A percentile compares a stretch with the other conserved stretches of the same genome.
Evolutionary conservation across 2,888 invertebrate genomes (phyloP).

Genomic region (Leptopilina myrica): DNA sequence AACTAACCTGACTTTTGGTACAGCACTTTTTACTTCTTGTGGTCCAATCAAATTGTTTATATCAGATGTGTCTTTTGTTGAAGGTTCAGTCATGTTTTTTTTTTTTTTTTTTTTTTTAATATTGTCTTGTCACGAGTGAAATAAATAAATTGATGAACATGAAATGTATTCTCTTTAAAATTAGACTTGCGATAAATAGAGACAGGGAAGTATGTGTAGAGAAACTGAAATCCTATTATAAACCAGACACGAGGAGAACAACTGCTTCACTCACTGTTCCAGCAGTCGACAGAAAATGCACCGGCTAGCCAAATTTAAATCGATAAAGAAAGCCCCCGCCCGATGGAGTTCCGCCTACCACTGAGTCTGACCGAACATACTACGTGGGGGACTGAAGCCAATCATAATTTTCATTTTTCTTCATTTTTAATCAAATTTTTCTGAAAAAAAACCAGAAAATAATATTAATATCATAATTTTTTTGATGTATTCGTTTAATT

Average conservation of each 20-base stretch:
- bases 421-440: not conserved
- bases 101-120: too few species aligned
- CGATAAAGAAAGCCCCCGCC: slow-evolving; percentile 74
- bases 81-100: slow-evolving; percentile 12
- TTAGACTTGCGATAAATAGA: not conserved
- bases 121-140: not conserved
- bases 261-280: slow-evolving; percentile 55
- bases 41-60: slow-evolving; percentile 56
- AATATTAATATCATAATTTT: too few species aligned
- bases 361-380: slow-evolving; percentile 6
- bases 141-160: slow-evolving; percentile 8
- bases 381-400: slow-evolving; percentile 22
- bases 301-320: slow-evolving; percentile 75
- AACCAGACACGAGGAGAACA: not conserved
- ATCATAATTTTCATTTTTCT: not conserved
- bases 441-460: not conserved
- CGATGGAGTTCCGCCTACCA: slow-evolving; percentile 59
- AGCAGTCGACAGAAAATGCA: slow-evolving; percentile 64
- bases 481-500: too few species aligned
- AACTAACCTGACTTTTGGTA: slow-evolving; percentile 70
- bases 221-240: slow-evolving; percentile 27
- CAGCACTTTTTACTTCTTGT: slow-evolving; percentile 62
- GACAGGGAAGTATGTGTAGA: not conserved
- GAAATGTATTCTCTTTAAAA: slow-evolving; percentile 24
- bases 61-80: slow-evolving; percentile 40